Evolutionary conservation across 2,888 invertebrate genomes (phyloP).

Genomic region (Amiota minor): DNA sequence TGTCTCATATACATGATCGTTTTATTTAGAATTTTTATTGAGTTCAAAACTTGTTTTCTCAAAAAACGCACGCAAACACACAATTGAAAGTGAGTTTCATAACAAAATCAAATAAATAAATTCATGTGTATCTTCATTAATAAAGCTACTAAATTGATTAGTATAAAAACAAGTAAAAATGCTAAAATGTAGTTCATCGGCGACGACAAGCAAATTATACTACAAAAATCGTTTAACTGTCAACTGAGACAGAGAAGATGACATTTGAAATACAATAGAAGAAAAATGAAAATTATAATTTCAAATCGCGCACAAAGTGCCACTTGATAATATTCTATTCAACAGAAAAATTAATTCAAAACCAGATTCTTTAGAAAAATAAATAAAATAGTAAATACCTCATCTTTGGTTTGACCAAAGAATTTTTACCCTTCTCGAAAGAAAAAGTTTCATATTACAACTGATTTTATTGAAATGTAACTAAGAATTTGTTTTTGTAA

Average conservation of each 20-base stretch:
- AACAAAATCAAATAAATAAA: neutral
- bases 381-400: neutral
- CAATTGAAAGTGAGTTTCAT: neutral
- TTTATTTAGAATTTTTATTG: constrained; percentile 51
- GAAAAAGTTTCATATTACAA: too few relatives aligned
- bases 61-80: neutral
- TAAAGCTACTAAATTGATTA: constrained; percentile 16
- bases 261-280: constrained; percentile 38
- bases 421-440: too few relatives aligned
- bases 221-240: constrained; percentile 25
- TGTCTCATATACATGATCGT: neutral
- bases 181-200: constrained; percentile 16
- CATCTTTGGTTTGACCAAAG: too few relatives aligned
- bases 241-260: constrained; percentile 30
- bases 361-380: constrained; percentile 46
- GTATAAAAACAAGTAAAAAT: constrained; percentile 35
- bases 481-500: too few relatives aligned
- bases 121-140: too few relatives aligned
- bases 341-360: too few relatives aligned
- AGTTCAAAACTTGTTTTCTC: constrained; percentile 38
- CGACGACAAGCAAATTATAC: constrained; percentile 32
- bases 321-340: constrained; percentile 58
- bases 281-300: constrained; percentile 59
- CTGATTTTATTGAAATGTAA: too few relatives aligned
- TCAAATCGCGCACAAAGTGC: constrained; percentile 60